Evolutionary conservation across 1,140 invertebrate genomes (phyloP).

Genomic region (Papilio aristodemus): DNA sequence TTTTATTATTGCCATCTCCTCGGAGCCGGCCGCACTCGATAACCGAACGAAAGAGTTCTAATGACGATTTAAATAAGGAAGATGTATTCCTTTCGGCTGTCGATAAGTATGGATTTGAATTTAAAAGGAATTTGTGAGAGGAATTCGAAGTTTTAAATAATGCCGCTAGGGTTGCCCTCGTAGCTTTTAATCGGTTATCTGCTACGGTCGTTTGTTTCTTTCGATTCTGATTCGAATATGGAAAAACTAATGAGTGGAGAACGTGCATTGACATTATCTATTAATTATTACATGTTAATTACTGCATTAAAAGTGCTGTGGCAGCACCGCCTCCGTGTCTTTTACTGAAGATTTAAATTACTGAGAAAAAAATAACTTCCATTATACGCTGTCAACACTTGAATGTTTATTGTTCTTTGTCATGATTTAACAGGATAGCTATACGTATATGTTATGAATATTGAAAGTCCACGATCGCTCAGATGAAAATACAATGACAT

Average conservation of each 20-base stretch:
- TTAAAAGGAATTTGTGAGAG: slow-evolving; percentile 64
- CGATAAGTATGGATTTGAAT: slow-evolving; percentile 67
- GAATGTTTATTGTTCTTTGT: neutral
- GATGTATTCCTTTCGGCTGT: slow-evolving; percentile 73
- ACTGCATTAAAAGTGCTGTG: neutral
- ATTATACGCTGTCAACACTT: slow-evolving; percentile 5
- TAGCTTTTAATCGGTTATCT: slow-evolving; percentile 34
- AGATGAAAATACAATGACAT: no score
- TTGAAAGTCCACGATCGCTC: no score
- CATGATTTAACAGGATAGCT: no score
- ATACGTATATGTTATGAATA: no score
- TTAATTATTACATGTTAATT: slow-evolving; percentile 25
- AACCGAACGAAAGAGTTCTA: slow-evolving; percentile 76
- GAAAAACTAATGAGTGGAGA: slow-evolving; percentile 8
- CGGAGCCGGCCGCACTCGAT: slow-evolving; percentile 68
- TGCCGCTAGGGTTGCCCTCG: slow-evolving; percentile 48
- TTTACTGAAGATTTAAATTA: neutral
- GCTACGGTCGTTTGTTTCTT: slow-evolving; percentile 16
- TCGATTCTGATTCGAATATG: neutral
- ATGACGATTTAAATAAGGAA: slow-evolving; percentile 80
- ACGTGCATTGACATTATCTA: slow-evolving; percentile 17
- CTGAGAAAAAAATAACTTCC: neutral
- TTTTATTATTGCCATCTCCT: slow-evolving; percentile 80
- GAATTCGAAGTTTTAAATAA: slow-evolving; percentile 61
- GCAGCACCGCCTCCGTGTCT: neutral